Evolutionary conservation across 2,888 invertebrate genomes (phyloP), one percentile per base, ranked within the genome.

Genomic region (Dynastes tityus): DNA sequence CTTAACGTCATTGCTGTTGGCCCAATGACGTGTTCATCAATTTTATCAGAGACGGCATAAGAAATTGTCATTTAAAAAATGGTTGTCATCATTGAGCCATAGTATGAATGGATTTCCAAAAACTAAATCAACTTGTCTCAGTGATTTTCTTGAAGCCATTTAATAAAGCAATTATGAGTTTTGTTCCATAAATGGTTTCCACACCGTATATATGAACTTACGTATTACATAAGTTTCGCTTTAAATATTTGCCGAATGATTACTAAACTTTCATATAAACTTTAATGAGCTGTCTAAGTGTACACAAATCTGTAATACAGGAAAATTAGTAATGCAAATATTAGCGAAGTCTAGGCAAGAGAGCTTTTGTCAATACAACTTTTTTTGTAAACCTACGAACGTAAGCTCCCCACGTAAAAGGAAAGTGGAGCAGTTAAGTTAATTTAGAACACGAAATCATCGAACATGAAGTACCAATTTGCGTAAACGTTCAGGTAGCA

Each of bases 391-490:
- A 63, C 63, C 29, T n/a, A 63, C 32, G 27, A 32, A 68, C 68
- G 51, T 9, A 51, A 29, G 22, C 61, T 74, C 13, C 27, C 45
- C 16, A 8, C 9, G 55, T 22, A 45, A 11, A 58, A 58, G 22
- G 27, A 68, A 27, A 68, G 53, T 29, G 51, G 27, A 68, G 73
- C 22, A 63, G 61, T 63, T 71, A 71, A 71, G 71, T 55, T 74
- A 80, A 80, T 76, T 78, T 74, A 80, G 61, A 58, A 79, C 79
- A 80, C 76, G 74, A 74, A 74, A 61, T 74, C 73, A 74, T 74
- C 61, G 61, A 74, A 74, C 75, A 78, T 81, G 70, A 77, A 82
- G 82, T 78, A 78, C 80, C 80, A 82, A 82, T 82, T 83, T 83
- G 81, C 83, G 82, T 83, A 78, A 76, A 79, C 67, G 75, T 40